Conservation (phyloP, 2,888 invertebrate species). For the Limnephilus lunatus region DNA sequence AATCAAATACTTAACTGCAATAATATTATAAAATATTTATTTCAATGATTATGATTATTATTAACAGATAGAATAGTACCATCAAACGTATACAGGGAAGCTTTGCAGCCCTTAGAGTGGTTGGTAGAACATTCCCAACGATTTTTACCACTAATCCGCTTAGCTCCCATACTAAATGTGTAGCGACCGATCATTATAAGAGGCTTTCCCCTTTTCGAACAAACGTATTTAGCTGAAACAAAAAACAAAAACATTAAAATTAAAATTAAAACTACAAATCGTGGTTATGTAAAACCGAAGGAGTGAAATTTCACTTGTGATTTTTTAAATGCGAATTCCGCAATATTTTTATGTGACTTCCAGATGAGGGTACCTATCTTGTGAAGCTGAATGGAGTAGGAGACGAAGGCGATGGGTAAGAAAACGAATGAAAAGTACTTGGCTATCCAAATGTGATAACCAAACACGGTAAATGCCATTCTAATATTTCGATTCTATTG, state of each 20-base stretch:
- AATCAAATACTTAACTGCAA: background rate
- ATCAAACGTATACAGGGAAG: conserved; percentile 69
- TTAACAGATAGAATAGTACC: conserved; percentile 66
- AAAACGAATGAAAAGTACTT: too few species aligned
- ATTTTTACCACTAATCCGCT: background rate
- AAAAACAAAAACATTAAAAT: background rate
- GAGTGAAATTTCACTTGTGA: too few species aligned
- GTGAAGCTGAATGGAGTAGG: too few species aligned
- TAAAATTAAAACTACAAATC: too few species aligned
- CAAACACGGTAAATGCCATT: too few species aligned
- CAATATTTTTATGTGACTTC: too few species aligned
- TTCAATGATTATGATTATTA: conserved; percentile 55
- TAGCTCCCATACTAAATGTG: conserved; percentile 62
- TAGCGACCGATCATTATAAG: conserved; percentile 68
- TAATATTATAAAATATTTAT: background rate
- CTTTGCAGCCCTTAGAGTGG: conserved; percentile 67
- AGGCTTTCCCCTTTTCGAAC: conserved; percentile 67
- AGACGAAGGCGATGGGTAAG: too few species aligned
- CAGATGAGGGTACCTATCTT: too few species aligned
- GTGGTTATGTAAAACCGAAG: too few species aligned
- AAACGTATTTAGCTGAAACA: conserved; percentile 16
- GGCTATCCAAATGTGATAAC: too few species aligned
- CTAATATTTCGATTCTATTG: too few species aligned
- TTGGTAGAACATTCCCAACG: conserved; percentile 68
- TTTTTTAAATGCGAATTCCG: too few species aligned